A percentile compares a stretch with the other conserved stretches of the same genome.
These are phyloP conservation scores for Dinoponera quadriceps DNA, from an alignment of 1,140 invertebrate species.

Conservation along the genomic window DNA sequence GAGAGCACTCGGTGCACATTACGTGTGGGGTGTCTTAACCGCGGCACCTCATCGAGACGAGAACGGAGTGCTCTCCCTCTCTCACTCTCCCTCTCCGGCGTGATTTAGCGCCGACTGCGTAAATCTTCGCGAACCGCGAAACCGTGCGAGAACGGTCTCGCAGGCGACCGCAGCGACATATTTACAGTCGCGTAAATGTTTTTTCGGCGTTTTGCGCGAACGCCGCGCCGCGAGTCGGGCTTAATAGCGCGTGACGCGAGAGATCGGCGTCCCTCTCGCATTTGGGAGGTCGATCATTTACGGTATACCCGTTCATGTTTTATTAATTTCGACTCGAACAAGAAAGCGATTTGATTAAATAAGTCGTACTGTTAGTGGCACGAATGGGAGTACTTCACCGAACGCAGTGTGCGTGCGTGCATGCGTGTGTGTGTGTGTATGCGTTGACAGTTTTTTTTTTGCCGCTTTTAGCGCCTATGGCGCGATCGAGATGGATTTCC, in stretches of 20 bases:
- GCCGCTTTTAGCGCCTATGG: neutral
- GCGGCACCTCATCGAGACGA: conserved; percentile 10
- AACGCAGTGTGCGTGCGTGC: neutral
- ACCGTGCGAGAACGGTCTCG: conserved; percentile 25
- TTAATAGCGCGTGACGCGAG: conserved; percentile 59
- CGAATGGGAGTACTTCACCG: conserved; percentile 18
- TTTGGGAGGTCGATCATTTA: conserved; percentile 52
- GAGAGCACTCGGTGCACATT: conserved; percentile 3
- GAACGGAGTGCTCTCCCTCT: conserved; percentile 1
- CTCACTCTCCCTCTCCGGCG: neutral
- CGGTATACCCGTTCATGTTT: conserved; percentile 41
- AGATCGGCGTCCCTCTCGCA: conserved; percentile 38
- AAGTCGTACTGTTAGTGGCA: conserved; percentile 10
- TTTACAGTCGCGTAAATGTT: conserved; percentile 53
- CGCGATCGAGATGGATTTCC: neutral
- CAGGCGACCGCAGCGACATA: conserved; percentile 56
- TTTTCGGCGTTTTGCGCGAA: neutral
- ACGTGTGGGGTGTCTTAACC: conserved; percentile 22
- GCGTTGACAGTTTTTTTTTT: neutral
- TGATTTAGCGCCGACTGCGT: conserved; percentile 59
- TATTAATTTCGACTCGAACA: conserved; percentile 52
- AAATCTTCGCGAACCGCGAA: conserved; percentile 71
- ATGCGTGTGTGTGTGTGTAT: neutral
- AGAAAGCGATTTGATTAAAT: conserved; percentile 22
- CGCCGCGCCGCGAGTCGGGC: neutral